Evolutionary conservation across 2,113 vertebrate species (phyloP), one percentile per base, ranked within the genome.

Genomic region (Vulpes lagopus): DNA sequence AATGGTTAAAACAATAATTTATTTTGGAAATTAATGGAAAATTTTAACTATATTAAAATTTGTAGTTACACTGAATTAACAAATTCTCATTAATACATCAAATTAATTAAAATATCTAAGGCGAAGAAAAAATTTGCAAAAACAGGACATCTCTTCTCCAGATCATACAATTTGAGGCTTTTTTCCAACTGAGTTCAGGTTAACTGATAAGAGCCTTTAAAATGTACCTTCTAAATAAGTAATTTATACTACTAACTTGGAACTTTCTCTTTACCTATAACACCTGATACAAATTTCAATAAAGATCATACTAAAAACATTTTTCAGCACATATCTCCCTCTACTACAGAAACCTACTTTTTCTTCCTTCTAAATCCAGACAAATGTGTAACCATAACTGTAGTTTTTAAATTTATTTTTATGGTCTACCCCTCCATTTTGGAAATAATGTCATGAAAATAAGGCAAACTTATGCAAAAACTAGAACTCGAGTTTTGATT

Each of bases 351-450:
- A 91, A 60, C 2, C 22, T 67, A 81, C n/a, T 65, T 84, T 88
- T 60, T 60, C 65, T 93, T 60, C 60, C 71, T 92, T 78, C 81
- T 91, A 82, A 95, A 93, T 93, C 87, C 81, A 89, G 81, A 38
- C n/a, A 91, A 92, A 51, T 60, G 12, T 76, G 27, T 1, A 82
- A 38, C 14, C 55, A n/a, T 74, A 83, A 60, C 22, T 35, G 43
- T 30, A 60, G 35, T 59, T 38, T 71, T 79, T 80, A 43, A 43
- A 43, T 43, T 76, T 15, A 59, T 73, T 57, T 27, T 53, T 53
- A 62, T n/a, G 23, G 20, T 94, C 83, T 89, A n/a, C 19, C 11
- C 19, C 32, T 51, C 69, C 71, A 64, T 82, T 93, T 30, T n/a
- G n/a, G 62, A 97, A 91, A 62, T 35, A 80, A 53, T 6, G 14